Percentiles rank a stretch among this genome's conserved stretches.
Conservation (phyloP, 2,113 vertebrate genomes). For the Pionites leucogaster region DNA sequence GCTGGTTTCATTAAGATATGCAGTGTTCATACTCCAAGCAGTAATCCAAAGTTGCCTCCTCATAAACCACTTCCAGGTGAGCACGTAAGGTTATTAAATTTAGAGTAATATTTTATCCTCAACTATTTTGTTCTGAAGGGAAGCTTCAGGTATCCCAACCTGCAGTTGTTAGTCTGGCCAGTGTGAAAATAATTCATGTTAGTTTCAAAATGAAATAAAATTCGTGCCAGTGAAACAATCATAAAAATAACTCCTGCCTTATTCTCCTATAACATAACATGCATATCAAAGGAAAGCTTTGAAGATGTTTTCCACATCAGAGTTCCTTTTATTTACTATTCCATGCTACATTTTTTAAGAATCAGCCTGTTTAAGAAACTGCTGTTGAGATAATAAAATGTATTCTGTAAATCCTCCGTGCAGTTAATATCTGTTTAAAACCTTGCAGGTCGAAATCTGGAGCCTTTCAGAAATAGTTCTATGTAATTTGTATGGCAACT, state of each 20-base stretch:
- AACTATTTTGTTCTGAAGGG: neutral
- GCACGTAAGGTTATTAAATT: neutral
- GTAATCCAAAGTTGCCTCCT: constrained; percentile 95
- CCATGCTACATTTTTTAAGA: neutral
- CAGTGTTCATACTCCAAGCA: constrained; percentile 97
- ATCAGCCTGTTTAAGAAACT: neutral
- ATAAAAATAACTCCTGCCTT: neutral
- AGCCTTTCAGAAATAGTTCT: neutral
- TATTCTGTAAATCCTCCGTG: neutral
- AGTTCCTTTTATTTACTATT: neutral
- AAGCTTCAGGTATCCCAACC: neutral
- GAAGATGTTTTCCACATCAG: neutral
- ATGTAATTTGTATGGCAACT: neutral
- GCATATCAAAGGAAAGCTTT: neutral
- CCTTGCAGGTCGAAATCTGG: neutral
- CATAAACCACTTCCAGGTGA: constrained; percentile 95
- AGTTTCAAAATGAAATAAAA: neutral
- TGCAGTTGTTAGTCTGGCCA: neutral
- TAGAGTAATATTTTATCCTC: neutral
- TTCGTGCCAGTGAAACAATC: neutral
- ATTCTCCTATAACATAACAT: neutral
- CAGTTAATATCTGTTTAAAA: neutral
- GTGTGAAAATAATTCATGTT: neutral
- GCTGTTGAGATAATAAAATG: neutral
- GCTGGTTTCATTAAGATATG: constrained; percentile 98